Evolutionary conservation across 2,888 invertebrate genomes (phyloP).

Genomic region (Papilio elwesi): DNA sequence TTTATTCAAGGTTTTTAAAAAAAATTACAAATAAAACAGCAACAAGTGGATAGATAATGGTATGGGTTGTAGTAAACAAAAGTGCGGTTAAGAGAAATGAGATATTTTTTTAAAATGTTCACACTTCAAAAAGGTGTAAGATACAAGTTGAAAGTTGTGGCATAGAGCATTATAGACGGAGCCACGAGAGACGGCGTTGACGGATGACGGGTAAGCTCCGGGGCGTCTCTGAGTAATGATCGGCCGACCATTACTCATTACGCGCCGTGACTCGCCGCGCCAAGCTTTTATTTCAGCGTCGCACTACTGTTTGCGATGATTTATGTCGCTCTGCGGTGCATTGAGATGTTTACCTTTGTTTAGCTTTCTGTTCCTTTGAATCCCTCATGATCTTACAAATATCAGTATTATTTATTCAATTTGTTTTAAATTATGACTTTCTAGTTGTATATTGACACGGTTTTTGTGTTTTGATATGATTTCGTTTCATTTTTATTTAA

Average conservation of each 20-base stretch:
- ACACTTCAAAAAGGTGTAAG: constrained; percentile 45
- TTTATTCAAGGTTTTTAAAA: no score
- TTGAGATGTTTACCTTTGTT: constrained; percentile 52
- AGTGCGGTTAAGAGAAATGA: background rate
- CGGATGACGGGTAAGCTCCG: constrained; percentile 73
- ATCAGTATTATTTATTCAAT: constrained; percentile 13
- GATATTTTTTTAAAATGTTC: constrained; percentile 46
- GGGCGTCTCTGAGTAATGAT: constrained; percentile 76
- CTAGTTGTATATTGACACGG: background rate
- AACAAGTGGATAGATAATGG: background rate
- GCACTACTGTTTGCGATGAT: constrained; percentile 61
- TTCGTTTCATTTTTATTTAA: no score
- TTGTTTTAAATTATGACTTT: constrained; percentile 9
- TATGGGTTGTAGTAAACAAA: background rate
- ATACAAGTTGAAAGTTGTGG: constrained; percentile 40
- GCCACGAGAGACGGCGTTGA: constrained; percentile 57
- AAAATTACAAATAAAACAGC: background rate
- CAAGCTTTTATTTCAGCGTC: constrained; percentile 67
- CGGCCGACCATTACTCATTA: constrained; percentile 60
- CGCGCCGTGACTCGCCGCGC: constrained; percentile 64
- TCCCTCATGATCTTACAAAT: constrained; percentile 13
- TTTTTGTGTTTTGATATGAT: background rate
- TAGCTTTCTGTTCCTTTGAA: constrained; percentile 39
- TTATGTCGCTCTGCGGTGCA: constrained; percentile 48
- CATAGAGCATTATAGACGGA: constrained; percentile 48